Base-by-base conservation (phyloP, 2,888 invertebrate genomes). In the Siphonodentalium dalli region DNA sequence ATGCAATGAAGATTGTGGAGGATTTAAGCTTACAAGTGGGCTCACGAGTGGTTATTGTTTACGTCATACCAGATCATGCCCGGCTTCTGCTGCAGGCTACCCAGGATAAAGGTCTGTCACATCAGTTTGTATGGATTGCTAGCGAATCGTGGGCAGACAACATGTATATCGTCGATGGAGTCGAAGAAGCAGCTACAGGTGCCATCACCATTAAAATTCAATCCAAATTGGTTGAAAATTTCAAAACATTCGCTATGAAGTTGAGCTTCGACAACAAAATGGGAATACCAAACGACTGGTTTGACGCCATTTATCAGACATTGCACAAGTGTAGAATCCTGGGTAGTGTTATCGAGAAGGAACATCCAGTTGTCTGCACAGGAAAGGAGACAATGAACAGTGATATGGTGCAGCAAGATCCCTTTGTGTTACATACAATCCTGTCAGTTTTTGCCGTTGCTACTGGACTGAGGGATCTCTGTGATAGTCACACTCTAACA, bases 221-320 rank as follows among this genome's bases (percentile, higher is more conserved):
- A 13, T 73, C 75, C 0, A 71, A 72, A 31, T 65, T 67, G 35
- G 62, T 79, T 20, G 57, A 70, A 3, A 75, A 69, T 8, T 80
- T 80, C 60, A 66, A 61, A 9, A 49, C 62, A 4, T 81, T 73
- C 58, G 61, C 80, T 29, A 70, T 68, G 27, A 65, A 57, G 3
- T 54, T 82, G 39, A 74, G 74, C 0, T 68, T 77, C 21, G 63
- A 63, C 18, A 72, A 77, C 41, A 77, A 78, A 29, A 66, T 65
- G 3, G 74, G 75, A 4, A 74, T 82, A 35, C 82, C 82, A 4
- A 69, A 76, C 48, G 77, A 77, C 45, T 83, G 83, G 83, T 81
- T 82, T 46, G 78, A 80, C 37, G 82, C 83, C 35, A 75, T 80
- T 31, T 81, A 77, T 69, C 80, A 82, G 60, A 71, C 72, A 2